These are phyloP conservation scores for Gouania willdenowi DNA, from an alignment of 2,797 vertebrate genomes.

Conservation along the genomic window DNA sequence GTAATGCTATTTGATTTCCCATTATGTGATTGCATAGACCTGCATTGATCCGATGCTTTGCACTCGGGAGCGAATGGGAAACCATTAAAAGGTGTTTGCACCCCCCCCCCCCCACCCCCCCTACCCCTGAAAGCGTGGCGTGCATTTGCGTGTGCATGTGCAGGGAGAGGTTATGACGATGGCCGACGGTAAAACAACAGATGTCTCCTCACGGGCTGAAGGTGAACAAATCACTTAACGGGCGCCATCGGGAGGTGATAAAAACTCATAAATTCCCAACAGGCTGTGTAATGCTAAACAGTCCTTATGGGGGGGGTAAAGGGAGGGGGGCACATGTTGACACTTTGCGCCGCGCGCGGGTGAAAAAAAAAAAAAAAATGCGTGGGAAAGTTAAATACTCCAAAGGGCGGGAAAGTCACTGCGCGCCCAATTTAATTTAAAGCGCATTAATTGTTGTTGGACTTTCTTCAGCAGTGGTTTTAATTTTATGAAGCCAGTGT, in stretches of 20 bases:
- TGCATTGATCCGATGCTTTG: constrained; percentile 95
- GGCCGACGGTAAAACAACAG: constrained; percentile 97
- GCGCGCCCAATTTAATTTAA: constrained; percentile 79
- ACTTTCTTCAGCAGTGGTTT: constrained; percentile 70
- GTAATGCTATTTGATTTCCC: constrained; percentile 98
- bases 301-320: constrained; percentile 60
- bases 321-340: constrained; percentile 86
- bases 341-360: constrained; percentile 90
- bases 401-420: constrained; percentile 54
- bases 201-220: constrained; percentile 87
- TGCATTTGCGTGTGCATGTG: constrained; percentile 93
- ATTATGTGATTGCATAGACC: constrained; percentile 98
- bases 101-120: constrained; percentile 57
- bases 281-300: constrained; percentile 98
- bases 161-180: constrained; percentile 89
- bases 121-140: constrained; percentile 81
- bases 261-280: constrained; percentile 99
- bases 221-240: constrained; percentile 99
- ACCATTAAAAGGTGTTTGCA: constrained; percentile 96
- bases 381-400: constrained; percentile 99
- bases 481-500: constrained; percentile 76
- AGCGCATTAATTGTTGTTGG: constrained; percentile 82
- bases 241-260: constrained; percentile 97
- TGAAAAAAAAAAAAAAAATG: constrained; percentile 71
- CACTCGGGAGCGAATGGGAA: constrained; percentile 89